A percentile compares a stretch with the other conserved stretches of the same genome.
Conservation (phyloP, 2,797 vertebrate genomes). For the Pipistrellus nathusii region DNA sequence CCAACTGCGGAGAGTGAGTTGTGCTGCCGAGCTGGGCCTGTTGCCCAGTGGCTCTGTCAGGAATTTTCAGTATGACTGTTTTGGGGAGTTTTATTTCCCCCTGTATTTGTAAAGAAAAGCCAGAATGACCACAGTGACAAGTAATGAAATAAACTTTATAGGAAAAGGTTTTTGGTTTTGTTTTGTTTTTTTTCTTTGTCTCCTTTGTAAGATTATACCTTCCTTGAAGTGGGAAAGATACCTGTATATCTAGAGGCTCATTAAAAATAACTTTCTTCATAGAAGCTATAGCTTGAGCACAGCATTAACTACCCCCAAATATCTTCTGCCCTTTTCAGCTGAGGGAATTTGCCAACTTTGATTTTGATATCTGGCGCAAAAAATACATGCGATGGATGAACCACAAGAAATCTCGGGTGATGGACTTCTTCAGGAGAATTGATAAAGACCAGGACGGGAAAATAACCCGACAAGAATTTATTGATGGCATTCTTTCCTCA, state of each 20-base stretch:
- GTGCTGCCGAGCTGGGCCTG: not conserved
- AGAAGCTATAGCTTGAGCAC: not conserved
- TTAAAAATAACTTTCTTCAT: not conserved
- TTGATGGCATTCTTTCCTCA: constrained; percentile 98
- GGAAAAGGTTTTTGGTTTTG: not conserved
- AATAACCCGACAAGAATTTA: constrained; percentile 99
- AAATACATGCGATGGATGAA: constrained; percentile 99
- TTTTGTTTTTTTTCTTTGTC: not conserved
- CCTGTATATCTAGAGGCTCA: not conserved
- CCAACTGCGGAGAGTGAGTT: fast-evolving
- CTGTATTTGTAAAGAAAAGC: constrained; percentile 27
- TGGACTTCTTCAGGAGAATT: constrained; percentile 99
- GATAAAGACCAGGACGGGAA: constrained; percentile 99
- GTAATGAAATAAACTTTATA: not conserved
- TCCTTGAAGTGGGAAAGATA: not conserved
- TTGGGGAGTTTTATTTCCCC: not conserved
- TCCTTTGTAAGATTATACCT: not conserved
- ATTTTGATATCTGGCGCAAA: constrained; percentile 99
- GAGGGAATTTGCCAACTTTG: constrained; percentile 99
- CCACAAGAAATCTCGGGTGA: constrained; percentile 99
- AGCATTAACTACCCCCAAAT: not conserved
- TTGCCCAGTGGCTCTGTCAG: not conserved
- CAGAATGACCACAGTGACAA: not conserved
- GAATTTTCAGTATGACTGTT: not conserved
- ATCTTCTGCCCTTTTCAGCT: constrained; percentile 86